Conservation (phyloP, 2,888 invertebrate genomes). For the Ophioninae sp. region DNA sequence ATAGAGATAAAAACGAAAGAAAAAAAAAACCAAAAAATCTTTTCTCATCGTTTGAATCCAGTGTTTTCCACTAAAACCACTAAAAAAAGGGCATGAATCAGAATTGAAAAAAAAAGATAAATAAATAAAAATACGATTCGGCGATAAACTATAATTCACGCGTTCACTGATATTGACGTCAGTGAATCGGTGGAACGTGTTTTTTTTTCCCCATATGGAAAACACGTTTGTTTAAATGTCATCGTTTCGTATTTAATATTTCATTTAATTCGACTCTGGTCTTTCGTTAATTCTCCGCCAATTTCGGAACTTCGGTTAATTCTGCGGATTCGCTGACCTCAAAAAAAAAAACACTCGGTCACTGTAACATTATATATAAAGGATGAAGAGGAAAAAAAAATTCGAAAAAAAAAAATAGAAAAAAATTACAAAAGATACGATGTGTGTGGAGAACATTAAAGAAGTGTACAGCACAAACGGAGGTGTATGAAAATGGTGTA, state of each 20-base stretch:
- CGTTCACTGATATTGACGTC: slow-evolving; percentile 73
- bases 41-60: neutral
- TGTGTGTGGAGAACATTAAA: slow-evolving; percentile 73
- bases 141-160: slow-evolving; percentile 69
- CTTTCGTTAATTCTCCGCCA: slow-evolving; percentile 1
- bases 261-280: slow-evolving; percentile 30
- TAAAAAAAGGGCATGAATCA: neutral
- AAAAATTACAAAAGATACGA: slow-evolving; percentile 58
- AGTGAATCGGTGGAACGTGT: slow-evolving; percentile 66
- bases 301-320: slow-evolving; percentile 48
- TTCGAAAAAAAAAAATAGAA: neutral
- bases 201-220: neutral
- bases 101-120: neutral
- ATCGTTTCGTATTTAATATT: slow-evolving; percentile 54
- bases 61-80: neutral
- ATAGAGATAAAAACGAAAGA: slow-evolving; percentile 62
- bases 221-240: slow-evolving; percentile 30
- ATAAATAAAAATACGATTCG: neutral
- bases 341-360: slow-evolving; percentile 67
- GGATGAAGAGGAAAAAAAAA: slow-evolving; percentile 63
- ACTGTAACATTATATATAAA: slow-evolving; percentile 71
- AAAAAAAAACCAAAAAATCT: slow-evolving; percentile 21
- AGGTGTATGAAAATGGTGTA: slow-evolving; percentile 73
- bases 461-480: slow-evolving; percentile 69
- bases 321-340: slow-evolving; percentile 71